Percentiles rank a stretch among this genome's conserved stretches.
These are phyloP conservation scores for Pungitius pungitius DNA, from an alignment of 2,113 vertebrate species.

Conservation along the genomic window DNA sequence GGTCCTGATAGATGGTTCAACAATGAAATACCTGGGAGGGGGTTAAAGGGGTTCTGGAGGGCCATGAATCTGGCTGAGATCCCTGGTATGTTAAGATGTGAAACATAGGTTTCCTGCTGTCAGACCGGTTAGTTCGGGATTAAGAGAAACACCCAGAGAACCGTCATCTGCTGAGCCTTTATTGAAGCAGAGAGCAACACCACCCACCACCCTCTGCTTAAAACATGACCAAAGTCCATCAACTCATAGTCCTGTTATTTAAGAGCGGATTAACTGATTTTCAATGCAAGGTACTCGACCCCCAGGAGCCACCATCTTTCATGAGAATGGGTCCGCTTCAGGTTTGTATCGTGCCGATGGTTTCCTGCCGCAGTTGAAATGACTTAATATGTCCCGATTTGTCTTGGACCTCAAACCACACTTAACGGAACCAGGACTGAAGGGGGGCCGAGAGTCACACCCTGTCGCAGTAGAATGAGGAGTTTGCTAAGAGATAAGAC, in stretches of 20 bases:
- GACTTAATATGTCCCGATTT: too few relatives aligned
- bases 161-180: constrained; percentile 27
- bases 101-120: constrained; percentile 36
- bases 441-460: too few relatives aligned
- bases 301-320: neutral
- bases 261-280: neutral
- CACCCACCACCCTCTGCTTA: neutral
- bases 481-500: too few relatives aligned
- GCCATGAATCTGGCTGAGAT: too few relatives aligned
- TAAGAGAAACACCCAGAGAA: constrained; percentile 2
- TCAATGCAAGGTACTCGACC: neutral
- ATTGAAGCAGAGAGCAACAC: neutral
- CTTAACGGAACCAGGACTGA: too few relatives aligned
- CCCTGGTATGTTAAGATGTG: neutral
- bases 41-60: too few relatives aligned
- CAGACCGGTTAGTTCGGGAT: constrained; percentile 1
- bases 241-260: neutral
- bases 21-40: too few relatives aligned
- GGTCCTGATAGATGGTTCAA: too few relatives aligned
- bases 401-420: too few relatives aligned
- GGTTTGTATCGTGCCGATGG: neutral
- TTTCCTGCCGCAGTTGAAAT: too few relatives aligned
- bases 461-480: too few relatives aligned
- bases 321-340: neutral
- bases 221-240: constrained; percentile 11